Conservation (phyloP, 2,888 invertebrate genomes). For the Rhynchonema sp. region DNA sequence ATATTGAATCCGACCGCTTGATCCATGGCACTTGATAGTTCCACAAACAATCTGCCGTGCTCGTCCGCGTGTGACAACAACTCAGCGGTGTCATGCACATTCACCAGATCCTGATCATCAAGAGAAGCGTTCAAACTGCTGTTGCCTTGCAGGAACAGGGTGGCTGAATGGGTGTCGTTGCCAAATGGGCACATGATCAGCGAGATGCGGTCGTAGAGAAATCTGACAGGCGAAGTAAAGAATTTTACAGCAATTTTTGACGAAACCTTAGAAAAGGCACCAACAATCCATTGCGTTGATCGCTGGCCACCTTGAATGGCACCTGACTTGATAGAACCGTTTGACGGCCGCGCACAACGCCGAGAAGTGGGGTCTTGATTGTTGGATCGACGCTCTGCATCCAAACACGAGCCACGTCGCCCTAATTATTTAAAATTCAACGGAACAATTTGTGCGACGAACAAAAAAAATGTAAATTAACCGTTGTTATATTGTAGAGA, state of each 20-base stretch:
- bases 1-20: conserved; percentile 41
- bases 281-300: conserved; percentile 12
- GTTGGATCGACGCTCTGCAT: conserved; percentile 10
- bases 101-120: neutral
- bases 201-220: conserved; percentile 17
- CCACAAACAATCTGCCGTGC: conserved; percentile 34
- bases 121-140: too few species aligned
- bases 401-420: conserved; percentile 14
- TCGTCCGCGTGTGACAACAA: too few species aligned
- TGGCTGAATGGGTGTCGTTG: neutral
- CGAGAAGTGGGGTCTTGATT: conserved; percentile 17
- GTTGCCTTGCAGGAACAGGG: neutral
- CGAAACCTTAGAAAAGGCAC: neutral
- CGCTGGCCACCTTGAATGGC: conserved; percentile 21
- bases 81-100: too few species aligned
- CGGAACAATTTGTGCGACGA: neutral
- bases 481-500: too few species aligned
- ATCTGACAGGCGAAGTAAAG: conserved; percentile 11
- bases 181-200: conserved; percentile 27
- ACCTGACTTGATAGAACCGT: conserved; percentile 28
- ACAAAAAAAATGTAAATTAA: too few species aligned
- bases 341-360: conserved; percentile 26
- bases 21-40: conserved; percentile 47
- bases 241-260: neutral
- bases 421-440: conserved; percentile 1